Conservation (phyloP, 2,113 vertebrate genomes). For the Orthonyx spaldingii region DNA sequence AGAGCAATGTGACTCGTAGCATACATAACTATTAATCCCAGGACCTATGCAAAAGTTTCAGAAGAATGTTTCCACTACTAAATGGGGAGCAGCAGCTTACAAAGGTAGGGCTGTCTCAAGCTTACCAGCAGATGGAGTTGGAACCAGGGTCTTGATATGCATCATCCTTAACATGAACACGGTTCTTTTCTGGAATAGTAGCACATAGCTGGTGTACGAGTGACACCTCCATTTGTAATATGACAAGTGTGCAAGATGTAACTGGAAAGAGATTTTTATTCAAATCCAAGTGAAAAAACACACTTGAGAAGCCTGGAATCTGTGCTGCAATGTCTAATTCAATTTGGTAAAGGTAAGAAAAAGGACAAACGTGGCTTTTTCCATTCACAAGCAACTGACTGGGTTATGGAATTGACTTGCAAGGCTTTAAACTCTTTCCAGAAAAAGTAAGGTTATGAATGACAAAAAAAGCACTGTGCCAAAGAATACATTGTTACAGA, state of each 20-base stretch:
- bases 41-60: not conserved
- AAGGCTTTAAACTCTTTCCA: conserved; percentile 30
- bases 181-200: not conserved
- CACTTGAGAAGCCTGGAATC: not conserved
- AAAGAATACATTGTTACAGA: conserved; percentile 10
- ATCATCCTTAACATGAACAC: not conserved
- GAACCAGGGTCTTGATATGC: not conserved
- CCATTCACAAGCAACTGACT: not conserved
- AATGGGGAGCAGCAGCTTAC: not conserved
- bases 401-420: not conserved
- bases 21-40: accelerated
- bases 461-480: not conserved
- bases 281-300: not conserved
- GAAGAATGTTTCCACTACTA: not conserved
- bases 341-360: not conserved
- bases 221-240: not conserved
- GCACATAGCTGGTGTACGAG: not conserved
- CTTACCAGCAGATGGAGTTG: conserved; percentile 51
- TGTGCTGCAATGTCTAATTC: not conserved
- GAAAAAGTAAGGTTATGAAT: not conserved
- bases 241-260: not conserved
- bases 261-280: not conserved
- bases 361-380: not conserved
- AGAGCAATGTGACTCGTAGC: not conserved
- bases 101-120: not conserved